These are phyloP conservation scores for Heterodera filipjevi DNA, from an alignment of 2,888 invertebrate species.

Conservation along the genomic window DNA sequence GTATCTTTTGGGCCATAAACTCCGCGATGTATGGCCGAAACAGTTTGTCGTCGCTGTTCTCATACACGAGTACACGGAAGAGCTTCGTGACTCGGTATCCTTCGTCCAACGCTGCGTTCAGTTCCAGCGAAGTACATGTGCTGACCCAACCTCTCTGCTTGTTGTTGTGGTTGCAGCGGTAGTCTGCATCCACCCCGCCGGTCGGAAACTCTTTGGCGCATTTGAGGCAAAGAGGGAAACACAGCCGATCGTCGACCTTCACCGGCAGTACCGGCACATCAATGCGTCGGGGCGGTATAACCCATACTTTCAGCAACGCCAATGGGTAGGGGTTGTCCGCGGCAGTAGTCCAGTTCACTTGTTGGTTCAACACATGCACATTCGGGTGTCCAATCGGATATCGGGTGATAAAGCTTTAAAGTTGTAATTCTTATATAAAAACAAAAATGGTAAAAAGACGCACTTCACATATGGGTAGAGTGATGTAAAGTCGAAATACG, in stretches of 20 bases:
- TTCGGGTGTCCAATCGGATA: constrained; percentile 31
- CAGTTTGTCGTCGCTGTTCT: constrained; percentile 3
- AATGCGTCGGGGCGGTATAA: constrained; percentile 13
- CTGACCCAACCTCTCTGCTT: constrained; percentile 15
- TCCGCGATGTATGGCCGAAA: constrained; percentile 25
- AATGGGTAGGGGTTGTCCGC: not conserved
- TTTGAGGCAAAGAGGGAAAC: not conserved
- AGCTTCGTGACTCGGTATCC: constrained; percentile 19
- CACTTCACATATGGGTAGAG: constrained; percentile 33
- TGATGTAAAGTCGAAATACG: constrained; percentile 20
- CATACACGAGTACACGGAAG: constrained; percentile 11
- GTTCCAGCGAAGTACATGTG: constrained; percentile 22
- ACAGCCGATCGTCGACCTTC: constrained; percentile 1
- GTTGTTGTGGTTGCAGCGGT: constrained; percentile 17
- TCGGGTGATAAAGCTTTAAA: constrained; percentile 9
- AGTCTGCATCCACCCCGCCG: not conserved
- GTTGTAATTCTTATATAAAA: not conserved
- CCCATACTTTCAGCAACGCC: constrained; percentile 15
- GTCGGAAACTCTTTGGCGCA: not conserved
- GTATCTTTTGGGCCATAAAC: constrained; percentile 8
- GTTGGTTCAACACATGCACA: constrained; percentile 13
- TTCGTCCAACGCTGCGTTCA: constrained; percentile 18
- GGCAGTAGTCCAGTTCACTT: not conserved
- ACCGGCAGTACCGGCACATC: constrained; percentile 24
- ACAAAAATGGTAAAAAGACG: not conserved